Conservation (phyloP, 2,113 vertebrate genomes). For the Ptilorrhoa leucosticta region DNA sequence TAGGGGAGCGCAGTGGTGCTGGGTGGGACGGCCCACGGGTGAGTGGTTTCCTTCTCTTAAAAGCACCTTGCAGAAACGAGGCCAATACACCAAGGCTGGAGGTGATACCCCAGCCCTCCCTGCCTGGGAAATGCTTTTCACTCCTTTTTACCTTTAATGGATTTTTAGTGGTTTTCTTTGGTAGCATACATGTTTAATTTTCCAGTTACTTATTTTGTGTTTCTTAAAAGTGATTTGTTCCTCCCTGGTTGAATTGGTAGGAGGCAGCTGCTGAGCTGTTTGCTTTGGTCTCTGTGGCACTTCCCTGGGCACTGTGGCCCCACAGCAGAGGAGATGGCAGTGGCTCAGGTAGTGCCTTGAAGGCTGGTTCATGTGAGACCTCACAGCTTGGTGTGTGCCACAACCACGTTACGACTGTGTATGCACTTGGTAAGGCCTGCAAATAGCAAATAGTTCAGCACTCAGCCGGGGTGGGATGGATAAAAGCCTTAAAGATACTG, state of each 20-base stretch:
- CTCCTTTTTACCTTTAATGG: not conserved
- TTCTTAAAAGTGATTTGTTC: not conserved
- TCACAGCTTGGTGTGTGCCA: not conserved
- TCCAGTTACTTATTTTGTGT: not conserved
- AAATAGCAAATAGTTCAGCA: not conserved
- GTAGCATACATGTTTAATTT: not conserved
- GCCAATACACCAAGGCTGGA: not conserved
- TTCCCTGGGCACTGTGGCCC: not conserved
- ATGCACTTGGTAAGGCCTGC: not conserved
- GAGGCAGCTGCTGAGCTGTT: not conserved
- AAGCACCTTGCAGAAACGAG: not conserved
- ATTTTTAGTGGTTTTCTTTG: not conserved
- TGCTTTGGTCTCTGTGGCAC: not conserved
- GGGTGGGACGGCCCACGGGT: fast-evolving
- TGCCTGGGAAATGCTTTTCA: not conserved
- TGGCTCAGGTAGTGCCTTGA: not conserved
- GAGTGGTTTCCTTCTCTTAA: not conserved
- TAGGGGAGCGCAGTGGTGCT: not conserved
- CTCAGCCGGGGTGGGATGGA: not conserved
- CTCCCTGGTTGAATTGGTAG: not conserved
- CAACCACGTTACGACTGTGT: fast-evolving
- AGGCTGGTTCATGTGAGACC: not conserved
- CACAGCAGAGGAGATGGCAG: not conserved
- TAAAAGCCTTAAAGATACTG: not conserved
- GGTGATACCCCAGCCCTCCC: fast-evolving